These are phyloP conservation scores for Eristalis intricaria DNA, from an alignment of 2,888 invertebrate species.

Conservation along the genomic window DNA sequence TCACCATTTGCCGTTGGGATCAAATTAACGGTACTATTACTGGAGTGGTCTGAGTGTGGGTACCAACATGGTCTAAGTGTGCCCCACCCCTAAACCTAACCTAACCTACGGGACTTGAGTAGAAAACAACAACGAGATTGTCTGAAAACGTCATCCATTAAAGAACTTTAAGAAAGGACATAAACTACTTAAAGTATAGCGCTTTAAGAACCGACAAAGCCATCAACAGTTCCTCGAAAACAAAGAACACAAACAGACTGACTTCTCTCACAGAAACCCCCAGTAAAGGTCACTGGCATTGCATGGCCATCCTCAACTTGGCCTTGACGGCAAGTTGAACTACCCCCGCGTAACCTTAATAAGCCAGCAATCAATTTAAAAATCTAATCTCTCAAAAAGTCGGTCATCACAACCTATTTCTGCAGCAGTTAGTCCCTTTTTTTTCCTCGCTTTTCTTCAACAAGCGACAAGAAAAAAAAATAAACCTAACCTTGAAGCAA, in stretches of 20 bases:
- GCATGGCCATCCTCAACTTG: not conserved
- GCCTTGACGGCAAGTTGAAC: not conserved
- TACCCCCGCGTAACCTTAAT: constrained; percentile 15
- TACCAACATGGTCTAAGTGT: too few species aligned
- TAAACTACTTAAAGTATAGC: too few species aligned
- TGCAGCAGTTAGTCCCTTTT: constrained; percentile 20
- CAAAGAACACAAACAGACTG: not conserved
- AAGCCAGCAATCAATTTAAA: constrained; percentile 50
- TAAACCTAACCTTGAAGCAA: constrained; percentile 67
- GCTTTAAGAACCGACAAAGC: too few species aligned
- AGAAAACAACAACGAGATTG: too few species aligned
- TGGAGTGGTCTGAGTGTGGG: too few species aligned
- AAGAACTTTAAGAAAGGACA: too few species aligned
- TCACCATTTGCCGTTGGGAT: too few species aligned
- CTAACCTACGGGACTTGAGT: too few species aligned
- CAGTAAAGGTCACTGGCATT: not conserved
- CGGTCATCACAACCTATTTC: constrained; percentile 57
- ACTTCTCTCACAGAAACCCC: not conserved
- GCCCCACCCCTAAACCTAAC: too few species aligned
- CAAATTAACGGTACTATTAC: too few species aligned
- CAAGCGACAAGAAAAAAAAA: not conserved
- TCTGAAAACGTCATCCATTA: too few species aligned
- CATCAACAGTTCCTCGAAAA: not conserved
- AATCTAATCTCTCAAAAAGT: constrained; percentile 49
- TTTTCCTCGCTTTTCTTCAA: not conserved